phyloP scores from a whole-genome alignment of 2,888 invertebrate genomes.

The Pseudococcus jackbeardsleyi region DNA sequence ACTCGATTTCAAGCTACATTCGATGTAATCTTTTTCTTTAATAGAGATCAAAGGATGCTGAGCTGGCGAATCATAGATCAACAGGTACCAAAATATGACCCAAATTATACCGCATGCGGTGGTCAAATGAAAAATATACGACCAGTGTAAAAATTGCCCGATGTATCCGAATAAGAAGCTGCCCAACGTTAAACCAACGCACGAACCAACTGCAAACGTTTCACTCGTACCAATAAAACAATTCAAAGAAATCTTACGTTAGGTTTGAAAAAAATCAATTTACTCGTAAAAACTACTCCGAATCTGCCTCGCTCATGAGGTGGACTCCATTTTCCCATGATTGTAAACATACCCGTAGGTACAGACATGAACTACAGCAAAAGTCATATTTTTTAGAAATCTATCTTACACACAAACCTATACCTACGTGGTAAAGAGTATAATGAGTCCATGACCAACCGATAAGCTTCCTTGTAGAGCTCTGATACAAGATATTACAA shows the following conservation, averaged over 20 bases:
- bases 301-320: not conserved
- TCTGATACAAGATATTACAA: not conserved
- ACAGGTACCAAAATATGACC: not conserved
- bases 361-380: conserved; percentile 34
- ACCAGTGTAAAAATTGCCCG: not conserved
- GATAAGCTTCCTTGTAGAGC: conserved; percentile 22
- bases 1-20: not conserved
- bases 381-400: no score
- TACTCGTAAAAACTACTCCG: not conserved
- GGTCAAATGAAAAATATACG: conserved; percentile 49
- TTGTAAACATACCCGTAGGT: not conserved
- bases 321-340: conserved; percentile 34
- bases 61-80: not conserved
- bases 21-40: not conserved
- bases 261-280: not conserved
- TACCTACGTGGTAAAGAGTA: no score
- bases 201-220: not conserved
- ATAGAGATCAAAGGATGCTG: not conserved
- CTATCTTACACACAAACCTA: no score
- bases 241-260: not conserved
- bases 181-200: not conserved
- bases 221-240: not conserved
- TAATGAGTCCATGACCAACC: not conserved
- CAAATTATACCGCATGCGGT: not conserved
- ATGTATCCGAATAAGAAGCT: conserved; percentile 26